phyloP scores from a whole-genome alignment of 2,888 invertebrate genomes.

The Gymnocheta viridis region DNA sequence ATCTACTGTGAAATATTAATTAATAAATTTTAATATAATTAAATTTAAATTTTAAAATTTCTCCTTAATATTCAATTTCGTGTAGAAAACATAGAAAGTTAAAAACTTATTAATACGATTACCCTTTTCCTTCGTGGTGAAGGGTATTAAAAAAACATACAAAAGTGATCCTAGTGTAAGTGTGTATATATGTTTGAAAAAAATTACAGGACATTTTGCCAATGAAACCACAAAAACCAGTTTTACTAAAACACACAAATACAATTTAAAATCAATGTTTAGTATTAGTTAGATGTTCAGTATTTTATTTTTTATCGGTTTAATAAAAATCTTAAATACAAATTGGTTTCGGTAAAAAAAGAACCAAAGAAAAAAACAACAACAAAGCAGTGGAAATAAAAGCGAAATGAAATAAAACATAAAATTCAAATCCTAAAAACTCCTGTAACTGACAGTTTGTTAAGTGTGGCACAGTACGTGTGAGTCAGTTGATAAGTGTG shows the following conservation, averaged over 20 bases:
- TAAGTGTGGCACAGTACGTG: slow-evolving; percentile 4
- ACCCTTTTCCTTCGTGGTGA: no score
- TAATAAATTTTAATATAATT: no score
- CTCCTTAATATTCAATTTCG: no score
- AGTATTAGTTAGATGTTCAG: neutral
- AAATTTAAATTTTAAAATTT: no score
- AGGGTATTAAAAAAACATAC: no score
- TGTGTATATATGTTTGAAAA: neutral
- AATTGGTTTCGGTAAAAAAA: slow-evolving; percentile 5
- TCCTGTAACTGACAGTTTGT: slow-evolving; percentile 64
- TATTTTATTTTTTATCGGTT: neutral
- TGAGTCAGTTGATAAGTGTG: neutral
- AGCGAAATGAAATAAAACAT: slow-evolving; percentile 29
- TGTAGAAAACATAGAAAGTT: no score
- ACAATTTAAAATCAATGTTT: slow-evolving; percentile 39
- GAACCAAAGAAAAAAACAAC: neutral
- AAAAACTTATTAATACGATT: no score
- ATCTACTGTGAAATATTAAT: no score
- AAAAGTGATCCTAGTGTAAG: neutral
- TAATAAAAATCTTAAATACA: slow-evolving; percentile 39
- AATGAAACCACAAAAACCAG: slow-evolving; percentile 6
- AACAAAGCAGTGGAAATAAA: neutral
- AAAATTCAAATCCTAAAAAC: slow-evolving; percentile 51
- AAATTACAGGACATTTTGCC: slow-evolving; percentile 38
- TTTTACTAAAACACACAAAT: slow-evolving; percentile 7